phyloP scores from a whole-genome alignment of 1,140 invertebrate genomes.

The Acromyrmex echinatior region DNA sequence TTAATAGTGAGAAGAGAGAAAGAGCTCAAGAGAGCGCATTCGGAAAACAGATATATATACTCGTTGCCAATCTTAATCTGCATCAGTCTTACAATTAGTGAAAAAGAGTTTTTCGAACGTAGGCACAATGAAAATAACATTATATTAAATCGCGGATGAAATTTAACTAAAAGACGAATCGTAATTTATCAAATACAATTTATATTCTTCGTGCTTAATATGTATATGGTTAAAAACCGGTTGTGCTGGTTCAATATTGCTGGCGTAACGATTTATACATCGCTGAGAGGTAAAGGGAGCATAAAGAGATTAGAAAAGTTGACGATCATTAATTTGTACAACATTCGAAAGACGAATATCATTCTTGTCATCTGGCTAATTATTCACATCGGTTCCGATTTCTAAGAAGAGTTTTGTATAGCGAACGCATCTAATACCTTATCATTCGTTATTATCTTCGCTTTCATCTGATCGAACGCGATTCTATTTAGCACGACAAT shows the following conservation, averaged over 20 bases:
- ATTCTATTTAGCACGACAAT: not conserved
- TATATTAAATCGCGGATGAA: not conserved
- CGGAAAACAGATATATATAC: not conserved
- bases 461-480: slow-evolving; percentile 24
- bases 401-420: slow-evolving; percentile 35
- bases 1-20: slow-evolving; percentile 5
- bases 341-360: slow-evolving; percentile 12
- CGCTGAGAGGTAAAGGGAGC: not conserved
- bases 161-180: not conserved
- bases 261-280: not conserved
- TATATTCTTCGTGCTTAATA: not conserved
- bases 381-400: slow-evolving; percentile 26
- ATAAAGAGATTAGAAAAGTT: not conserved
- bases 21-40: not conserved
- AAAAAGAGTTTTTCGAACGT: not conserved
- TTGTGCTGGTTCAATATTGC: not conserved
- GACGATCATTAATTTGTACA: not conserved
- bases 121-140: not conserved
- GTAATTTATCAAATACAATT: not conserved
- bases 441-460: slow-evolving; percentile 12
- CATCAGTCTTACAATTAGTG: no score
- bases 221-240: not conserved
- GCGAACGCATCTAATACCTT: slow-evolving; percentile 2
- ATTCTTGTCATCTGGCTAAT: slow-evolving; percentile 24
- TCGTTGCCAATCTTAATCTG: not conserved